A percentile compares a stretch with the other conserved stretches of the same genome.
Conservation (phyloP, 2,888 invertebrate genomes). For the Coleophora deauratella region DNA sequence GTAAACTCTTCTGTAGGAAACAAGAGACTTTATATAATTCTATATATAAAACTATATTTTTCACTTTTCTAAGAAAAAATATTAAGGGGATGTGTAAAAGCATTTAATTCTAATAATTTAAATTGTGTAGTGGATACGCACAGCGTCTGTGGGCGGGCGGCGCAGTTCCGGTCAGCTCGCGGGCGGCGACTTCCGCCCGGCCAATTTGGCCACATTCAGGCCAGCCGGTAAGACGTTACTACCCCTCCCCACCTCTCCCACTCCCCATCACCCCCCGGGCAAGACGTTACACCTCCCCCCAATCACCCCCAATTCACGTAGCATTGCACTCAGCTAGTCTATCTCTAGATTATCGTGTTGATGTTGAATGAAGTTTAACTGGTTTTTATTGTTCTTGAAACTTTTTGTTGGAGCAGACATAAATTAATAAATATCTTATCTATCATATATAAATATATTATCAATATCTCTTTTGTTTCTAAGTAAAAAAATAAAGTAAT, state of each 20-base stretch:
- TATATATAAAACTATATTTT: too few species aligned
- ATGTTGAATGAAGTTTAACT: constrained; percentile 6
- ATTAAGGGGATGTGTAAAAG: too few species aligned
- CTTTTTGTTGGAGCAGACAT: too few species aligned
- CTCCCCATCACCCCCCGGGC: constrained; percentile 8
- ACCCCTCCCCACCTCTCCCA: constrained; percentile 24
- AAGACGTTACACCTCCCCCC: constrained; percentile 4
- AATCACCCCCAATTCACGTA: neutral
- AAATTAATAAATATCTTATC: too few species aligned
- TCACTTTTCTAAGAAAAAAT: too few species aligned
- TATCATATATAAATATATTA: too few species aligned
- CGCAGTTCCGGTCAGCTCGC: constrained; percentile 70
- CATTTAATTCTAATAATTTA: too few species aligned
- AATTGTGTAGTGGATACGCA: constrained; percentile 42
- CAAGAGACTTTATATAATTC: too few species aligned
- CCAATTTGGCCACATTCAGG: constrained; percentile 72
- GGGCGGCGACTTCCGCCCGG: constrained; percentile 64
- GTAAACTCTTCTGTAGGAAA: too few species aligned
- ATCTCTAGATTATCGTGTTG: neutral
- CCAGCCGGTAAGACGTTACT: constrained; percentile 47
- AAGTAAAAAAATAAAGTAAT: too few species aligned
- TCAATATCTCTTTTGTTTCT: too few species aligned
- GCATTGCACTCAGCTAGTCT: neutral
- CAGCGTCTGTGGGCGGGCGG: constrained; percentile 53
- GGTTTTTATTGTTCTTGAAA: too few species aligned